Percentiles rank a stretch among this genome's conserved stretches.
Evolutionary conservation across 2,113 vertebrate genomes (phyloP).

Genomic region (Buteo buteo): DNA sequence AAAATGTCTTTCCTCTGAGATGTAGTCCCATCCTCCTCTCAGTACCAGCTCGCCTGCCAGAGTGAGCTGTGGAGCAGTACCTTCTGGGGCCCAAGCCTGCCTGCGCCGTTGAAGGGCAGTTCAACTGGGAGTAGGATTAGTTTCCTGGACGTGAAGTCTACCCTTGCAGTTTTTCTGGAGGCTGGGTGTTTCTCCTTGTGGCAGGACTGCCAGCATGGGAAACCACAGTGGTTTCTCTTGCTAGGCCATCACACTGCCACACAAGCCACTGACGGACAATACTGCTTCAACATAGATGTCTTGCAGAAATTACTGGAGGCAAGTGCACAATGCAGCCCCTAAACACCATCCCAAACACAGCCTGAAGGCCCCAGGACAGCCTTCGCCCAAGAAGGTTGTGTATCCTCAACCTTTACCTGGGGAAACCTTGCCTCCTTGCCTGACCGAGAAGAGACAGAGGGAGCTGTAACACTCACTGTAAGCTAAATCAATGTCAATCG

Average conservation of each 20-base stretch:
- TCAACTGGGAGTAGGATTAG: not conserved
- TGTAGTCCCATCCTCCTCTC: not conserved
- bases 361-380: not conserved
- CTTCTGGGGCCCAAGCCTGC: not conserved
- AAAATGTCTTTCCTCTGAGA: not conserved
- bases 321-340: not conserved
- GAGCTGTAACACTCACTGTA: slow-evolving; percentile 42
- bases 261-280: not conserved
- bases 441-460: slow-evolving; percentile 1
- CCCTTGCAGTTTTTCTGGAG: not conserved
- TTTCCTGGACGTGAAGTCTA: not conserved
- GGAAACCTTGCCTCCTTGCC: slow-evolving; percentile 7
- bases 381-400: not conserved
- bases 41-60: not conserved
- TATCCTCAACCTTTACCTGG: not conserved
- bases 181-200: not conserved
- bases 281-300: not conserved
- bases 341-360: not conserved
- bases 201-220: not conserved
- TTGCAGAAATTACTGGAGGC: not conserved
- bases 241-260: not conserved
- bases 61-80: not conserved
- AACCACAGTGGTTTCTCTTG: not conserved
- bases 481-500: slow-evolving; percentile 44
- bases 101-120: not conserved